phyloP scores from a whole-genome alignment of 2,888 invertebrate genomes.

The Slavum lentiscoides region DNA sequence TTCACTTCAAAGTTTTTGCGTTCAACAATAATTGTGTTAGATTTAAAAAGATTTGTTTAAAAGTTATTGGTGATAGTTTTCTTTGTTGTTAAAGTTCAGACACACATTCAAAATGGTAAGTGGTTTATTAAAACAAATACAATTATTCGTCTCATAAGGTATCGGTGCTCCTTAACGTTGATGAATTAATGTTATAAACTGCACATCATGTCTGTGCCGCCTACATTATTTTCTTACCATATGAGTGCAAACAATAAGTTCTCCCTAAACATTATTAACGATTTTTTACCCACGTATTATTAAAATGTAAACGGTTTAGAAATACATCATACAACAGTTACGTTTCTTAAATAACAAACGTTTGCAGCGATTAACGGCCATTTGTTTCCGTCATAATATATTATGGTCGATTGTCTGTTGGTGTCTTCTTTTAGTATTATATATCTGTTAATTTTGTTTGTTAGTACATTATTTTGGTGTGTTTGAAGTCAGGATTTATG shows the following conservation, averaged over 20 bases:
- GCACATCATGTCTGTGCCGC: neutral
- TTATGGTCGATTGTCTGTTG: neutral
- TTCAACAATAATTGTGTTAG: neutral
- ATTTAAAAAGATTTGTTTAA: too few relatives aligned
- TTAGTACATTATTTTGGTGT: too few relatives aligned
- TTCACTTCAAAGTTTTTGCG: too few relatives aligned
- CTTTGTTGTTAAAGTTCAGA: neutral
- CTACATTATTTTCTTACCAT: neutral
- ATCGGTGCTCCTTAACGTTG: too few relatives aligned
- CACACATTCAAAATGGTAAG: constrained; percentile 23
- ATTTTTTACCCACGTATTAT: neutral
- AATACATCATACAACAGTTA: neutral
- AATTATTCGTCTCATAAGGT: neutral
- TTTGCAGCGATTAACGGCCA: neutral
- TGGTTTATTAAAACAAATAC: neutral
- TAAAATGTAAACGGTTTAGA: neutral
- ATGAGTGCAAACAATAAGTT: constrained; percentile 23
- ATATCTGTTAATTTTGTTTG: too few relatives aligned
- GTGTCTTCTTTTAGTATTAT: neutral
- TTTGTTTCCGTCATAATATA: neutral
- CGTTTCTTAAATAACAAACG: neutral
- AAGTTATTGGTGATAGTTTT: neutral
- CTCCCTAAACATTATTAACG: neutral
- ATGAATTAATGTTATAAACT: neutral
- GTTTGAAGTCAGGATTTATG: too few relatives aligned